Evolutionary conservation across 1,140 invertebrate species (phyloP).

Genomic region (Acyrthosiphon pisum): DNA sequence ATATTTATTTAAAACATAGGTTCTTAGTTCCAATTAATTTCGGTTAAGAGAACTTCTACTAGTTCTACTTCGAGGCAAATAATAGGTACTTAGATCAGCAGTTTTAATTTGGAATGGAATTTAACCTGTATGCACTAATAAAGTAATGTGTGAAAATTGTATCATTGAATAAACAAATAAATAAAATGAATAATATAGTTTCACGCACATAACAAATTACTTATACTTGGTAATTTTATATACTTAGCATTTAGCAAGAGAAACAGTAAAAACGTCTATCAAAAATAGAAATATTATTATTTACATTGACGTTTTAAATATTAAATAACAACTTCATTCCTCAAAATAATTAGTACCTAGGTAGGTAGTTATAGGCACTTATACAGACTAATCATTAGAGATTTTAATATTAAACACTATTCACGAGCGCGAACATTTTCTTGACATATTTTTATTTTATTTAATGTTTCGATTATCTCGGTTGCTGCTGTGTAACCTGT

Average conservation of each 20-base stretch:
- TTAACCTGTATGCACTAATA: too few relatives aligned
- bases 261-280: too few relatives aligned
- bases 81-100: fast-evolving
- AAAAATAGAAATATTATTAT: too few relatives aligned
- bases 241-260: too few relatives aligned
- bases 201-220: neutral
- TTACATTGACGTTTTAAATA: too few relatives aligned
- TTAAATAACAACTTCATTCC: too few relatives aligned
- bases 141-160: too few relatives aligned
- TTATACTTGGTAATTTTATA: too few relatives aligned
- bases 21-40: neutral
- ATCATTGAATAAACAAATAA: neutral
- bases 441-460: neutral
- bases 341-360: too few relatives aligned
- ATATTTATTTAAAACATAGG: neutral
- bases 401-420: neutral
- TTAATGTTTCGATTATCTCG: neutral
- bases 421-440: neutral
- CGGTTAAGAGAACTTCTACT: neutral
- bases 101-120: too few relatives aligned
- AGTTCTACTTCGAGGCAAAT: neutral
- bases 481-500: neutral
- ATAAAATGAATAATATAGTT: neutral
- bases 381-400: neutral
- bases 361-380: neutral